phyloP scores from a whole-genome alignment of 2,113 vertebrate species.

The Camelus dromedarius region DNA sequence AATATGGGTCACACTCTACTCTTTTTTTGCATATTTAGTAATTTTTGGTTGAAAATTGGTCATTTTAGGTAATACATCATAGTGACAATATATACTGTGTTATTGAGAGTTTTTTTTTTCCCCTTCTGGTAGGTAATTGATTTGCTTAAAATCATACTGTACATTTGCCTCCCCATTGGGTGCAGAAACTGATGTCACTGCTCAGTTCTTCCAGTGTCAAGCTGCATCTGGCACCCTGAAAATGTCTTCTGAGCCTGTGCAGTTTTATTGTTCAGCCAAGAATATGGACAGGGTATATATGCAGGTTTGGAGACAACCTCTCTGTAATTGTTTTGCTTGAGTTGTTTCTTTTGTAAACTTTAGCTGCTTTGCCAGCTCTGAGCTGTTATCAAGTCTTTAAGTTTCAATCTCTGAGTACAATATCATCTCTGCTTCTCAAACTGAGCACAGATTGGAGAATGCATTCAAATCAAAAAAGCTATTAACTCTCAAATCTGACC shows the following conservation, averaged over 20 bases:
- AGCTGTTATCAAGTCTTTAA: neutral
- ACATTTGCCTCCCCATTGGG: neutral
- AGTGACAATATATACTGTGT: neutral
- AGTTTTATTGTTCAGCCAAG: neutral
- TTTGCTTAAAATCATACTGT: neutral
- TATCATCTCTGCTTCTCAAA: neutral
- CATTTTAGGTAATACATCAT: neutral
- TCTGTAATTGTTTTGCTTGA: neutral
- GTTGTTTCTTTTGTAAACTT: neutral
- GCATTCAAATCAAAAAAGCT: neutral
- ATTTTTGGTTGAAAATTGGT: slow-evolving; percentile 11
- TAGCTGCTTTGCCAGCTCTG: neutral
- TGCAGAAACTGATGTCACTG: neutral
- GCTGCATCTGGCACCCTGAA: too few relatives aligned
- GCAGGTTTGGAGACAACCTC: neutral
- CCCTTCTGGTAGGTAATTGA: neutral
- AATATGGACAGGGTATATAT: neutral
- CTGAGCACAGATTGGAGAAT: neutral
- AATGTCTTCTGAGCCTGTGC: neutral
- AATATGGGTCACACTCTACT: neutral
- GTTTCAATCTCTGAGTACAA: neutral
- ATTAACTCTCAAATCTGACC: neutral
- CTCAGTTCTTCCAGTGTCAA: neutral
- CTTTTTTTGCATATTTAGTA: neutral
- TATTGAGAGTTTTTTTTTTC: neutral